Base-by-base conservation (phyloP, 2,888 invertebrate species). In the Mesoligia furuncula region DNA sequence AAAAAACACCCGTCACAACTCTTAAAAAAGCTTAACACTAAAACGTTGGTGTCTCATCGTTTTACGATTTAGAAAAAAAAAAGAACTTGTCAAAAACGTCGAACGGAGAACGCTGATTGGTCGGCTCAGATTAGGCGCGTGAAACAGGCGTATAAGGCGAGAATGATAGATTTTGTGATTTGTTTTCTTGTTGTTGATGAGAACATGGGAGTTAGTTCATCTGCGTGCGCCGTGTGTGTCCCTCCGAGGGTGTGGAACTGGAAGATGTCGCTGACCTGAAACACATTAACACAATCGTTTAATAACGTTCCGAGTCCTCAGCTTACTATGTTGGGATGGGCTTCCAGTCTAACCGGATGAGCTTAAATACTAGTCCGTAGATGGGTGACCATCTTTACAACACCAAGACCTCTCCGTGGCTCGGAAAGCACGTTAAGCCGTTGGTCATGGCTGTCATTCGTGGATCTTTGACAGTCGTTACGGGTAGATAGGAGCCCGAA, bases 221-320 rank as follows among this genome's bases (percentile, higher is more conserved):
- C 96, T 2, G 96, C 96, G 89, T 95, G 96, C 0, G 94, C 95
- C 2, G 96, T 93, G 88, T 96, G 96, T 0, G 97, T 94, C n/a
- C 97, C 97, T 82, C 97, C 97, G 57, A 97, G 94, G 0, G 98
- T 98, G 94, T 98, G 98, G 94, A 98, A 98, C 92, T 98, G 98
- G 95, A 98, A 98, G 83, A 98, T 97, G 91, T 98, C 98, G 92
- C 98, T 98, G 74, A 98, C 98, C 97, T 97, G 94, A 0, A 83
- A 83, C 13, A 42, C 42, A 45, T 45, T 45, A 45, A 45, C 42
- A 42, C 45, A 45, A 45, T 45, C 42, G 42, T 13, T 13, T 4
- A 45, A 13, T 45, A 13, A 45, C 45, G 45, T 45, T 45, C 13
- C 45, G 45, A 45, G 45, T 45, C 13, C 4, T 15, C 45, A 11